Conservation (phyloP, 2,113 vertebrate genomes). For the Desmodus rotundus region DNA sequence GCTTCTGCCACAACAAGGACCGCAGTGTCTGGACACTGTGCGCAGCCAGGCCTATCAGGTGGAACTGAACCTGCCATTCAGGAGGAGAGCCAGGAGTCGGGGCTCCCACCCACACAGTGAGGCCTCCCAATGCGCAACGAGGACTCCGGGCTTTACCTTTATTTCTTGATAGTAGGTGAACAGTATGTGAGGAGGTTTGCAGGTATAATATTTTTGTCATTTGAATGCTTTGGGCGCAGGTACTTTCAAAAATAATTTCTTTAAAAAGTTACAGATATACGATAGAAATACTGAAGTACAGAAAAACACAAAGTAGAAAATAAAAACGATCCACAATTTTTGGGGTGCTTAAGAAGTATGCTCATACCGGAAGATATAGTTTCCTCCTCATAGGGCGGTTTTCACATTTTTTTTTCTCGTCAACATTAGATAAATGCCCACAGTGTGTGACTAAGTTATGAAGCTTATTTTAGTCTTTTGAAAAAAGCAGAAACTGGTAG, state of each 20-base stretch:
- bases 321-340: conserved; percentile 1
- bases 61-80: background rate
- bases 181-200: background rate
- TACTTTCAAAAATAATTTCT: conserved; percentile 13
- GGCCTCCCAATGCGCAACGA: background rate
- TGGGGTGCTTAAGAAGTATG: background rate
- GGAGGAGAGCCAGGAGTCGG: background rate
- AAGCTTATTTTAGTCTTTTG: background rate
- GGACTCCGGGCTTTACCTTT: conserved; percentile 34
- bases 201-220: background rate
- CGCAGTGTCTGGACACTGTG: background rate
- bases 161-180: conserved; percentile 47
- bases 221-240: conserved; percentile 35
- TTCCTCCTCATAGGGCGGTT: background rate
- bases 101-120: background rate
- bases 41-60: background rate
- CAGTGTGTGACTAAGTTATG: background rate
- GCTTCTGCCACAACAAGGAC: conserved; percentile 14
- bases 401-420: background rate
- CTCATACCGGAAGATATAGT: background rate
- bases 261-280: background rate
- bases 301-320: background rate
- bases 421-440: background rate
- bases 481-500: background rate
- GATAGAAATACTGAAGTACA: background rate